These are phyloP conservation scores for Dolichotis patagonum DNA, from an alignment of 2,113 vertebrate species.

Conservation along the genomic window DNA sequence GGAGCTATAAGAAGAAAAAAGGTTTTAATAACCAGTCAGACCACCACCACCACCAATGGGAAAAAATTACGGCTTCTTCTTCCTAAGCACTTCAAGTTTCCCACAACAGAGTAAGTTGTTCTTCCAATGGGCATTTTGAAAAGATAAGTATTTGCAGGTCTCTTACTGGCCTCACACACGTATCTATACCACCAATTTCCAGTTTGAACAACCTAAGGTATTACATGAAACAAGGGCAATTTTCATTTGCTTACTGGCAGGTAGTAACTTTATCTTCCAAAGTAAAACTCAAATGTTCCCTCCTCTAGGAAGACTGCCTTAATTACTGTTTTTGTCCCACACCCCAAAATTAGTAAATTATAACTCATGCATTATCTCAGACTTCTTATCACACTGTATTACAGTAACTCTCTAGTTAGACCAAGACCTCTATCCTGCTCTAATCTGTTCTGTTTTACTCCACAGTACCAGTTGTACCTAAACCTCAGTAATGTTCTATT, in stretches of 20 bases:
- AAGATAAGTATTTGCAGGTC: background rate
- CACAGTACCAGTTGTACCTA: background rate
- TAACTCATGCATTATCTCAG: background rate
- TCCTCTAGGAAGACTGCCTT: constrained; percentile 3
- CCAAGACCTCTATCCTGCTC: background rate
- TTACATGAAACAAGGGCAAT: background rate
- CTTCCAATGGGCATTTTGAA: background rate
- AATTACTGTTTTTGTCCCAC: background rate
- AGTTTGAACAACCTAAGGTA: background rate
- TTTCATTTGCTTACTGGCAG: background rate
- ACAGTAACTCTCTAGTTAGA: background rate
- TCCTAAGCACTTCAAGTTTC: background rate
- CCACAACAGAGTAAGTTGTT: background rate
- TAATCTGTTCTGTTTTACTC: background rate
- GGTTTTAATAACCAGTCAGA: background rate
- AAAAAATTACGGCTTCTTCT: background rate
- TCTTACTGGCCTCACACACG: background rate
- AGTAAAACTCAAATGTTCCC: background rate
- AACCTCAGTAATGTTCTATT: background rate
- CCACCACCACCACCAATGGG: background rate
- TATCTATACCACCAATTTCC: background rate
- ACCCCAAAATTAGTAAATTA: background rate
- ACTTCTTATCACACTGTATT: background rate
- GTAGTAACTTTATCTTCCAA: background rate
- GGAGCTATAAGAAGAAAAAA: background rate